A percentile compares a stretch with the other conserved stretches of the same genome.
Evolutionary conservation across 1,140 invertebrate genomes (phyloP).

Genomic region (Notospermus geniculatus): DNA sequence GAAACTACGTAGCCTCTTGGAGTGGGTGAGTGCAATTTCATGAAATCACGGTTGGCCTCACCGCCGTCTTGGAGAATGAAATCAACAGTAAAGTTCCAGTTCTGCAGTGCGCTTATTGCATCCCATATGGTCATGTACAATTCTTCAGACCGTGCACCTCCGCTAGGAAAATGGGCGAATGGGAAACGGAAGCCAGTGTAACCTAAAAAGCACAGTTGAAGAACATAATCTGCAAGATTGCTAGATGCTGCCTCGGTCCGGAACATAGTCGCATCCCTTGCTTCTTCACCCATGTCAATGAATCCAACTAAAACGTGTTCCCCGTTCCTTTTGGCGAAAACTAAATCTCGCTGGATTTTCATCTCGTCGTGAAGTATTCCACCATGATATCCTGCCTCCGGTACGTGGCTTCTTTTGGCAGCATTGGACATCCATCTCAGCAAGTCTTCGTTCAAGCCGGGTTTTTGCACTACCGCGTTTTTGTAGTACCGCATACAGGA

Average conservation of each 20-base stretch:
- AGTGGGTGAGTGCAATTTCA: constrained; percentile 17
- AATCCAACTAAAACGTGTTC: constrained; percentile 17
- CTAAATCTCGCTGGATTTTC: constrained; percentile 18
- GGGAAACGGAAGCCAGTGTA: no score
- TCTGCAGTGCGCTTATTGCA: no score
- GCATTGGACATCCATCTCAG: constrained; percentile 20
- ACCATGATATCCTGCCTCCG: constrained; percentile 10
- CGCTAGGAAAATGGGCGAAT: no score
- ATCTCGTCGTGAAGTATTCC: constrained; percentile 17
- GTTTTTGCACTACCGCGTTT: no score
- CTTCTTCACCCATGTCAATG: constrained; percentile 6
- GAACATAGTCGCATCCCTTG: constrained; percentile 11
- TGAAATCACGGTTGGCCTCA: constrained; percentile 21
- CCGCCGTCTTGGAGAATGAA: no score
- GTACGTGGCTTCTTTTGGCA: constrained; percentile 1
- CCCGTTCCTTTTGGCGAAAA: constrained; percentile 8
- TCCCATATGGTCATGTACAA: constrained; percentile 20
- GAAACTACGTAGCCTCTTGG: no score
- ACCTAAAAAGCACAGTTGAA: constrained; percentile 23
- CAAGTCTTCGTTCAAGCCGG: constrained; percentile 14
- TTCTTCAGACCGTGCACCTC: constrained; percentile 17
- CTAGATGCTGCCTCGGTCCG: background rate
- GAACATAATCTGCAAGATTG: constrained; percentile 18
- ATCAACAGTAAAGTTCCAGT: no score
- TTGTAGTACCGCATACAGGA: no score